A percentile compares a stretch with the other conserved stretches of the same genome.
phyloP scores from a whole-genome alignment of 2,797 vertebrate species.

The Danio jaintianensis region DNA sequence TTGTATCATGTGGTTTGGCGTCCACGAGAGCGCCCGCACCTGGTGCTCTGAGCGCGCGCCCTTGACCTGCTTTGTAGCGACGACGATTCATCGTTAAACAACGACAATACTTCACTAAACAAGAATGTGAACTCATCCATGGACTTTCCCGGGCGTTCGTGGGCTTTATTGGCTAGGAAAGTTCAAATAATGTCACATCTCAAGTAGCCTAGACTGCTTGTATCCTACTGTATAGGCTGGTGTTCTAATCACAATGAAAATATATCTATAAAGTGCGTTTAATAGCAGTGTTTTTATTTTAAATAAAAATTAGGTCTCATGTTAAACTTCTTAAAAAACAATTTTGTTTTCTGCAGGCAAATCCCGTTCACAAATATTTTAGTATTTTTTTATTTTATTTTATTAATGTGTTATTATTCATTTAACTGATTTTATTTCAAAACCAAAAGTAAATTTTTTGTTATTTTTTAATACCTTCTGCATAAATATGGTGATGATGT shows the following conservation, averaged over 20 bases:
- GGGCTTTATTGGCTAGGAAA: not conserved
- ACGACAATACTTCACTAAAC: not conserved
- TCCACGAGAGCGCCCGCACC: slow-evolving; percentile 61
- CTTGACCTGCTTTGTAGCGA: slow-evolving; percentile 31
- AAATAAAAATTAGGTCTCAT: not conserved
- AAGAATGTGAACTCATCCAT: slow-evolving; percentile 23
- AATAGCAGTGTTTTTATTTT: too few species aligned
- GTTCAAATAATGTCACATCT: not conserved
- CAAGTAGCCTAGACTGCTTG: not conserved
- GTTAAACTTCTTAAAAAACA: too few species aligned
- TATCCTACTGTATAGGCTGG: too few species aligned
- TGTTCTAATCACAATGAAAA: not conserved
- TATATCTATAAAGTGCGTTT: not conserved
- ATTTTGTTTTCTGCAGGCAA: too few species aligned
- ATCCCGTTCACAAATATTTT: too few species aligned
- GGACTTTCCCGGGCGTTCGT: not conserved
- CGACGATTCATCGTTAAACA: not conserved
- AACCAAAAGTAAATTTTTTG: too few species aligned
- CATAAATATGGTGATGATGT: too few species aligned
- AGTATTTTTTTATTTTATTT: too few species aligned
- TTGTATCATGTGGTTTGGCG: slow-evolving; percentile 73
- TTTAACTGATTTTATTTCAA: too few species aligned
- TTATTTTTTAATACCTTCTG: too few species aligned
- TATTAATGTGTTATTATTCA: too few species aligned
- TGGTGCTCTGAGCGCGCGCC: slow-evolving; percentile 48